Conservation (phyloP, 1,140 invertebrate genomes). For the Ectropis grisescens region DNA sequence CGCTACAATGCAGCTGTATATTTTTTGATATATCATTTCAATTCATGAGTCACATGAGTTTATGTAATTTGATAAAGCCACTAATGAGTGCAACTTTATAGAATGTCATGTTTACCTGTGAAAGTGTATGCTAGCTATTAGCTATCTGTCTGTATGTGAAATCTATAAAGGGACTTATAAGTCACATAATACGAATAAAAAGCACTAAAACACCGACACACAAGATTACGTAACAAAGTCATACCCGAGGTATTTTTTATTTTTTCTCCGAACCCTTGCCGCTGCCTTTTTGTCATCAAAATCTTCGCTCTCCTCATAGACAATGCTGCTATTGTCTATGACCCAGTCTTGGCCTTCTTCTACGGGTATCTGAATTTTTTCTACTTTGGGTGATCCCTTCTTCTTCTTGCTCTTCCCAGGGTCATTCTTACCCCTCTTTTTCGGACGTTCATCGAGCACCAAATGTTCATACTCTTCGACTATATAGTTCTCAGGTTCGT, state of each 20-base stretch:
- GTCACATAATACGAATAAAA: too few species aligned
- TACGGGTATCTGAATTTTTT: conserved; percentile 22
- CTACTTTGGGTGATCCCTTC: conserved; percentile 3
- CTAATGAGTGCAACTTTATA: too few species aligned
- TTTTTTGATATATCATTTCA: too few species aligned
- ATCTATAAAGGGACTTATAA: too few species aligned
- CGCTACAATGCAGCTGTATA: too few species aligned
- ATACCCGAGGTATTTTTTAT: conserved; percentile 58
- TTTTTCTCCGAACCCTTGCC: conserved; percentile 48
- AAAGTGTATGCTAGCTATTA: too few species aligned
- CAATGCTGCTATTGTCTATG: conserved; percentile 31
- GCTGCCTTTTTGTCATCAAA: conserved; percentile 45
- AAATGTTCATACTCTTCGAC: conserved; percentile 49
- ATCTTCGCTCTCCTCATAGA: conserved; percentile 44
- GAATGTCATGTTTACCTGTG: too few species aligned
- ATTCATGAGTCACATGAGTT: too few species aligned
- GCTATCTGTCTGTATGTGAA: too few species aligned
- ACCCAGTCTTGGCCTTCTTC: conserved; percentile 48
- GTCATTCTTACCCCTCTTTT: conserved; percentile 34
- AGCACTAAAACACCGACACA: too few species aligned
- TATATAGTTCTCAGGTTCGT: conserved; percentile 49
- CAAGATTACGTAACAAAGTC: conserved; percentile 57
- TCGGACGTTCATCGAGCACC: conserved; percentile 40
- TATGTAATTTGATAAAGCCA: too few species aligned
- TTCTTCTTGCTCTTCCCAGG: conserved; percentile 29